Base-by-base conservation (phyloP, 2,888 invertebrate genomes). In the Chrysopilus asiliformis region DNA sequence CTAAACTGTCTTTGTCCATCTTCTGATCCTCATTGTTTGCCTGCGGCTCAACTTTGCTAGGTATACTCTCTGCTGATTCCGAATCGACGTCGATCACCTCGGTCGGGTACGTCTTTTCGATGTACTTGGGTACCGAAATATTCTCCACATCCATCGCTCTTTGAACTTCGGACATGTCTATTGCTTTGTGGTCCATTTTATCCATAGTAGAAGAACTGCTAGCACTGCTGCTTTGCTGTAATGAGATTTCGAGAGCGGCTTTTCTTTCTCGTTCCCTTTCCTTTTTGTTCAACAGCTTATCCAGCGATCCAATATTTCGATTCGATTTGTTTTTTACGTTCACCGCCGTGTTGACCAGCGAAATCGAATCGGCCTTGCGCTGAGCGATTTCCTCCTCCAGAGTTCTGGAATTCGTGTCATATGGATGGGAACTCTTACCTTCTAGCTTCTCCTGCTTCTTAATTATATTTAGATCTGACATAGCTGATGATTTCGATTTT, bases 261-360 rank as follows among this genome's bases (percentile, higher is more conserved):
- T 59, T 28, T 33, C 32, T 34, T 27, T 39, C 40, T 17, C 43
- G 38, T 28, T 66, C 57, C 42, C 66, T 65, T 48, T 68, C 70
- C 32, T 65, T 62, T 48, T 65, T 68, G 42, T 66, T 71, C 29
- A 76, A 64, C 29, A 75, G 53, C 46, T 69, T 69, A 45, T 76
- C 74, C 32, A 76, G 51, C 3, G 71, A 64, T 40, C 66, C 58
- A 46, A 66, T 47, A 60, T 64, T 55, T 51, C 68, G 53, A 57
- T 56, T 55, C 53, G 62, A 53, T 47, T 60, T 41, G 44, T 43
- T 55, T 55, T 45, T 48, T n/a, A n/a, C n/a, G n/a, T n/a, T n/a
- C 20, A 46, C 48, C 4, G 44, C 43, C n/a, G 37, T 34, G 4
- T 32, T 40, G 4, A 41, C 28, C n/a, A 46, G 40, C 3, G 44